phyloP scores from a whole-genome alignment of 35 echinoderm and acorn worm genomes.

The Ptychodera flava region DNA sequence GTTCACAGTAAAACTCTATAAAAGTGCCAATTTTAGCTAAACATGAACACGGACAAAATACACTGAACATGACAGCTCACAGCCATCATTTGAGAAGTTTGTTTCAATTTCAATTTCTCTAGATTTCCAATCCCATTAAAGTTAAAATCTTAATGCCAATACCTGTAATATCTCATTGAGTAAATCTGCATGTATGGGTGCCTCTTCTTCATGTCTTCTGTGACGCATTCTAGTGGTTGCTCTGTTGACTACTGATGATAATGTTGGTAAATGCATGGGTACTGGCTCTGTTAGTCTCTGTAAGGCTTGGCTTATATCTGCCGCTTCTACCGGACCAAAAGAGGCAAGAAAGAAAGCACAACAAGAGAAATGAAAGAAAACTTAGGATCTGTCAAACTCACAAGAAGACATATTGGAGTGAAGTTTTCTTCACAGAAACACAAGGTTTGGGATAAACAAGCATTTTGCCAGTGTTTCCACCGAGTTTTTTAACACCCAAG shows the following conservation, averaged over 20 bases:
- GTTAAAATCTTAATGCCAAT: neutral
- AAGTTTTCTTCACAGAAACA: neutral
- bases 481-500: too few species aligned
- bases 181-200: conserved; percentile 59
- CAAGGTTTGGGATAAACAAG: neutral
- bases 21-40: too few species aligned
- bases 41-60: too few species aligned
- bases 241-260: conserved; percentile 69
- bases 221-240: conserved; percentile 53
- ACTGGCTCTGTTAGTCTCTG: conserved; percentile 86
- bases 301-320: conserved; percentile 74
- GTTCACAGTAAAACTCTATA: too few species aligned
- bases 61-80: too few species aligned
- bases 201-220: conserved; percentile 41
- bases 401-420: neutral
- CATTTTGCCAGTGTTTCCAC: too few species aligned
- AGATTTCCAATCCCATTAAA: too few species aligned
- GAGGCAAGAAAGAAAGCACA: neutral
- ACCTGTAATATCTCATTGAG: conserved; percentile 87
- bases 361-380: too few species aligned
- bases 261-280: conserved; percentile 47
- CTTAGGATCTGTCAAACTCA: too few species aligned
- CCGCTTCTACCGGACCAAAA: conserved; percentile 15
- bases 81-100: too few species aligned
- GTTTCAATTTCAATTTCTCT: too few species aligned